phyloP scores from a whole-genome alignment of 2,888 invertebrate species.

The Acanthopleura granulata region DNA sequence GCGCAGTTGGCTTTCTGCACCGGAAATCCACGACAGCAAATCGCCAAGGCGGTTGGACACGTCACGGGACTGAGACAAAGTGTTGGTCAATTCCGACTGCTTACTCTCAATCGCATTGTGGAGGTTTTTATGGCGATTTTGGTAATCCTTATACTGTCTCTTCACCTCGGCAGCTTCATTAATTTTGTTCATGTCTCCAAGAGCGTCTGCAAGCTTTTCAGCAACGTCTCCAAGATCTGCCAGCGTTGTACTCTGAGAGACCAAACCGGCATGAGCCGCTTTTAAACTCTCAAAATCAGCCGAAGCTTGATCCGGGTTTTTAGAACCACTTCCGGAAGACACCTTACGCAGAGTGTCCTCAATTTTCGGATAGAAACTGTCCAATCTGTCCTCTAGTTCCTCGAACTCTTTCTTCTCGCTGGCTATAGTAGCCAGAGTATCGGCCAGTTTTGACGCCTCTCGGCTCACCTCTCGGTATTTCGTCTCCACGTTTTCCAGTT shows the following conservation, averaged over 20 bases:
- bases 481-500: conserved; percentile 55
- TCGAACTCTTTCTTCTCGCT: conserved; percentile 57
- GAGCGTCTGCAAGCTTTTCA: conserved; percentile 82
- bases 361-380: conserved; percentile 49
- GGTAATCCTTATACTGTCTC: conserved; percentile 30
- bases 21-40: conserved; percentile 51
- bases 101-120: conserved; percentile 52
- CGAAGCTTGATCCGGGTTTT: conserved; percentile 45
- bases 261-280: conserved; percentile 58
- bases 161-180: conserved; percentile 48
- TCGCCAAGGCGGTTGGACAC: conserved; percentile 57
- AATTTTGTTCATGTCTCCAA: conserved; percentile 76
- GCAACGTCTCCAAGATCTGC: conserved; percentile 75
- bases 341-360: conserved; percentile 51
- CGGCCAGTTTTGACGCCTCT: conserved; percentile 55
- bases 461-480: conserved; percentile 58
- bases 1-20: conserved; percentile 51
- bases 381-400: conserved; percentile 53
- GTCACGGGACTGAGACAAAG: conserved; percentile 61
- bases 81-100: conserved; percentile 54
- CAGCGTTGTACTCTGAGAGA: conserved; percentile 60
- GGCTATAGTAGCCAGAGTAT: conserved; percentile 47
- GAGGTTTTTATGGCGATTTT: conserved; percentile 49
- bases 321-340: conserved; percentile 43
- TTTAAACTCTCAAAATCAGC: conserved; percentile 49